Base-by-base conservation (phyloP, 2,888 invertebrate genomes). In the Tolmerus cingulatus region DNA sequence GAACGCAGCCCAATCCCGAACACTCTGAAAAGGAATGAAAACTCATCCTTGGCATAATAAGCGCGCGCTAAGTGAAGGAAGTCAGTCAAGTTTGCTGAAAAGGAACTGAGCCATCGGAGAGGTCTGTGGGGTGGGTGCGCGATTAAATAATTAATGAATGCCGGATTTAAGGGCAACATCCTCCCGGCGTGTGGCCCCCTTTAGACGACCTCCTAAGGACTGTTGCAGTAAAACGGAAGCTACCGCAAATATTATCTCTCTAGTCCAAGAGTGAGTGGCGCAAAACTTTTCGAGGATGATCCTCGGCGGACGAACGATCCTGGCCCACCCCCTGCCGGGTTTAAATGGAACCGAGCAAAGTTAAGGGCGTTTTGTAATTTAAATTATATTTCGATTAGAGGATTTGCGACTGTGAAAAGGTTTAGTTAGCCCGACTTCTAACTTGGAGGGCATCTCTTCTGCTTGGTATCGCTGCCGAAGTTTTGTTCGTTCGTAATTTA, bases 311-410 rank as follows among this genome's bases (percentile, higher is more conserved):
- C 5, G 23, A n/a, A 8, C 43, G 46, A 78, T 43, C 23, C 46
- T 7, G 5, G 3, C 66, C 4, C 66, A 12, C 19, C 23, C 27
- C 27, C 12, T 66, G 12, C 66, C 23, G 23, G 23, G 27, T 66
- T 66, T 23, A 19, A 27, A 66, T 12, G 66, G 66, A 66, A 12
- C 23, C 66, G 43, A 78, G 9, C 37, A 14, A 7, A 78, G 19
- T 78, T 78, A 23, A 43, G 46, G 12, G 37, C 43, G n/a, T 78
- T 78, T 78, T 78, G 78, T 43, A 78, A 40, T 78, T 78, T 78
- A 78, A 78, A 78, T 78, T 40, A 78, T 78, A 40, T 78, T 78
- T 78, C 78, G 78, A 78, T 78, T 78, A 78, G 78, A 46, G 78
- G n/a, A 78, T 78, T 78, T 43, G 78, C 78, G 43, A 78, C 78